Evolutionary conservation across 2,797 vertebrate genomes (phyloP), one percentile per base, ranked within the genome.

Genomic region (Gorsachius magnificus): DNA sequence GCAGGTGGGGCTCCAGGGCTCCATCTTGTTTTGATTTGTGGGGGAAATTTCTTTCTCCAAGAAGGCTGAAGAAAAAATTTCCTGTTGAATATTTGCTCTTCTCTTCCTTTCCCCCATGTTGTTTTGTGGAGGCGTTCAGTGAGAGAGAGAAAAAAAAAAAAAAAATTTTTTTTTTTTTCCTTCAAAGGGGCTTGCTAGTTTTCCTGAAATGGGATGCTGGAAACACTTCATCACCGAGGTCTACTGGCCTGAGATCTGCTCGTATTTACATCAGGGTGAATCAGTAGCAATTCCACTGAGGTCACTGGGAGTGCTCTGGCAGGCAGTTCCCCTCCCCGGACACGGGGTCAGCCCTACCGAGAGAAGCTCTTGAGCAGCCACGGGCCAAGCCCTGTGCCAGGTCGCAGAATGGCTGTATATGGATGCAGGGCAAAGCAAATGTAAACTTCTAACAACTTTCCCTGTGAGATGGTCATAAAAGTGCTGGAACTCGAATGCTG

Each of bases 1-100:
- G 93, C 93, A 95, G 85, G 87, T 96, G 95, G 87, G 93, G 95
- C 95, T 91, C 86, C 81, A 70, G 56, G 54, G 51, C 81, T 96
- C 85, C 68, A 75, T 80, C 77, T 93, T 92, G 50, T 65, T 95
- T 87, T 72, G 46, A 92, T 92, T 88, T 91, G 41, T 4, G 13
- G 18, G 33, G 63, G 38, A 9, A 51, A 11, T 12, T 74, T 74
- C 77, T 81, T 86, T 45, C 61, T 83, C 16, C 8, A 61, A 65
- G 50, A 90, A 94, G 24, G 45, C 9, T 19, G 22, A 63, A 77
- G 81, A 70, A 57, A 61, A 70, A 48, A 46, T 16, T 48, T 78
- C 69, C 50, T 66, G 54, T 14, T 68, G n/a, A 68, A 46, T 72
- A 84, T 89, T 82, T 84, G 33, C 24, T 80, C 48, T 64, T 88